Percentiles rank a stretch among this genome's conserved stretches.
phyloP scores from a whole-genome alignment of 2,888 invertebrate species.

The Polymixis lichenea region DNA sequence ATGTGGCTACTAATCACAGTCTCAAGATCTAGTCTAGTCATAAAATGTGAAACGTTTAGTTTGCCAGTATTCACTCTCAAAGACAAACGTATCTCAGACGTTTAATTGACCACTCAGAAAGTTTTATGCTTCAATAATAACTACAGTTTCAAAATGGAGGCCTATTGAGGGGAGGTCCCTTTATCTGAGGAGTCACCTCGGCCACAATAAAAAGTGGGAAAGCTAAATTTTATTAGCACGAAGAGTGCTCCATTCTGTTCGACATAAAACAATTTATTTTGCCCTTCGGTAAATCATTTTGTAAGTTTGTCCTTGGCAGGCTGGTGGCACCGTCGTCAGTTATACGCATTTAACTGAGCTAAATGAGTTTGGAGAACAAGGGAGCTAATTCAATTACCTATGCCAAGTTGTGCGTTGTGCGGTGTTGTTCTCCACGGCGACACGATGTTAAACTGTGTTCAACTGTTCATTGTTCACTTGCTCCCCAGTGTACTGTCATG shows the following conservation, averaged over 20 bases:
- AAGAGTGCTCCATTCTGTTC: conserved; percentile 63
- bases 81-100: conserved; percentile 17
- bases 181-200: conserved; percentile 4
- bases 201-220: conserved; percentile 52
- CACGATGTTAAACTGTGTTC: conserved; percentile 43
- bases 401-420: conserved; percentile 47
- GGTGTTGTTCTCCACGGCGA: conserved; percentile 51
- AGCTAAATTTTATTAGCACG: conserved; percentile 55
- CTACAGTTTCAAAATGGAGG: conserved; percentile 30
- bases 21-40: conserved; percentile 25
- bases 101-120: conserved; percentile 40
- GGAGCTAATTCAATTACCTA: conserved; percentile 66
- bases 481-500: conserved; percentile 40
- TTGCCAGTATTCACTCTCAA: conserved; percentile 4
- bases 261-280: conserved; percentile 65
- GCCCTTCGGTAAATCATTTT: conserved; percentile 65
- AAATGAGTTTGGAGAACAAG: conserved; percentile 68
- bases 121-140: conserved; percentile 41
- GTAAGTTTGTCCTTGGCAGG: conserved; percentile 53
- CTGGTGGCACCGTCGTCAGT: conserved; percentile 44
- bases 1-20: conserved; percentile 27
- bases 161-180: conserved; percentile 44
- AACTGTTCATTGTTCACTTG: conserved; percentile 30
- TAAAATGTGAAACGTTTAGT: conserved; percentile 46
- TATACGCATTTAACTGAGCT: conserved; percentile 63